A percentile compares a stretch with the other conserved stretches of the same genome.
phyloP scores from a whole-genome alignment of 2,888 invertebrate genomes.

The Mechanitis messenoides region DNA sequence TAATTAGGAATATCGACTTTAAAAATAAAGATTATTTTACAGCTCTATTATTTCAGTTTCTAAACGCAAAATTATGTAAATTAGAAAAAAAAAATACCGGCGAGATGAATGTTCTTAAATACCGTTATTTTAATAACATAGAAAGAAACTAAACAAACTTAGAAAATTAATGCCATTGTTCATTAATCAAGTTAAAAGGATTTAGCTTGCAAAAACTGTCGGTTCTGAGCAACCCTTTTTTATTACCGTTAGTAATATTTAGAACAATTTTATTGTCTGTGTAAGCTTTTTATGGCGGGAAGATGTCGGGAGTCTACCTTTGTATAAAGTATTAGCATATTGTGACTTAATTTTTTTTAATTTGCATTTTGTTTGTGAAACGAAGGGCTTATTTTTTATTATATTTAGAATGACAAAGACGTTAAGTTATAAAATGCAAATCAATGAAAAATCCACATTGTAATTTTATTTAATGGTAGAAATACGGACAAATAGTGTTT shows the following conservation, averaged over 20 bases:
- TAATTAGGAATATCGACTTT: no score
- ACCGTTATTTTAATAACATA: constrained; percentile 34
- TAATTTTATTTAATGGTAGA: background rate
- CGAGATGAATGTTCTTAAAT: constrained; percentile 27
- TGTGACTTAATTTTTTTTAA: constrained; percentile 40
- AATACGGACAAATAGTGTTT: background rate
- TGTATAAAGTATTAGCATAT: constrained; percentile 67
- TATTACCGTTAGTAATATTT: constrained; percentile 65
- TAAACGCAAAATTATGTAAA: background rate
- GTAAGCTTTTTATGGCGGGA: constrained; percentile 62
- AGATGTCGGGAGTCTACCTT: constrained; percentile 51
- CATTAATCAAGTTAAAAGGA: constrained; percentile 68
- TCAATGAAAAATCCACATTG: constrained; percentile 28
- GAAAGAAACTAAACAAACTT: constrained; percentile 45
- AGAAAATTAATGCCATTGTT: constrained; percentile 62
- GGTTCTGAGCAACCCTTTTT: constrained; percentile 62
- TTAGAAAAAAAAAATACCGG: constrained; percentile 21
- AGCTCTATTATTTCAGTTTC: background rate
- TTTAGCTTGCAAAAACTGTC: constrained; percentile 54
- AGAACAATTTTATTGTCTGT: constrained; percentile 56
- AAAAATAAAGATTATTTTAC: no score
- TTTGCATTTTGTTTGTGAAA: constrained; percentile 65
- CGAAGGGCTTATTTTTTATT: constrained; percentile 47
- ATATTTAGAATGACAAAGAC: constrained; percentile 48
- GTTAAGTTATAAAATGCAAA: constrained; percentile 60